Evolutionary conservation across 2,113 vertebrate species (phyloP).

Genomic region (Rhegmatorhina hoffmannsi): DNA sequence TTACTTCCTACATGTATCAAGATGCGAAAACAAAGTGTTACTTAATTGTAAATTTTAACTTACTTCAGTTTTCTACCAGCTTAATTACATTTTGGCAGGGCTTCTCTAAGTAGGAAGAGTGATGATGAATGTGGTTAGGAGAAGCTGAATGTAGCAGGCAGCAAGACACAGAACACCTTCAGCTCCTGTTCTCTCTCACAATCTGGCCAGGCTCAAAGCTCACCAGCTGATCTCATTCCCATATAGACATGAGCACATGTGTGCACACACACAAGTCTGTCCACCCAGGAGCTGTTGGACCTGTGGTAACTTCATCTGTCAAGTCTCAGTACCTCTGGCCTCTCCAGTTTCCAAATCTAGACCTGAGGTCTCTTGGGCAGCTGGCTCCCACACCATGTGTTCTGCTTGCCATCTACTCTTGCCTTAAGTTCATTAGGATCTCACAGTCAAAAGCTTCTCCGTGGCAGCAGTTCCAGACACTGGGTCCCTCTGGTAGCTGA

Average conservation of each 20-base stretch:
- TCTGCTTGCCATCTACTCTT: neutral
- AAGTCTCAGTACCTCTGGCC: neutral
- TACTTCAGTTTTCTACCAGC: neutral
- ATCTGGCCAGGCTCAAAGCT: neutral
- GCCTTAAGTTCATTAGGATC: neutral
- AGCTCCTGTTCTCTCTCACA: neutral
- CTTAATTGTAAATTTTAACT: neutral
- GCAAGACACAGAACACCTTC: neutral
- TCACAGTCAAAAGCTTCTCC: neutral
- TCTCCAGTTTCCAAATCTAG: neutral
- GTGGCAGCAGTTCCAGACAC: neutral
- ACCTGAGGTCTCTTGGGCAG: neutral
- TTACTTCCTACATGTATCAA: neutral
- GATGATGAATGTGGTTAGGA: neutral
- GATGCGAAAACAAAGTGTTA: neutral
- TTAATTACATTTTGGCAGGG: neutral
- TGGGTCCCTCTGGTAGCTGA: neutral
- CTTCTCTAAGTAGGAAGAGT: neutral
- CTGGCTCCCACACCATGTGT: neutral
- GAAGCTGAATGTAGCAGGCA: neutral
- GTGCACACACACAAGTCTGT: neutral
- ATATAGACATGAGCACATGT: rapidly evolving
- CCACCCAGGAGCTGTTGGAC: neutral
- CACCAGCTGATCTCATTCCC: neutral
- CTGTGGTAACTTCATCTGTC: neutral